Base-by-base conservation (phyloP, 2,888 invertebrate genomes). In the Scelioninae gen. 1 region DNA sequence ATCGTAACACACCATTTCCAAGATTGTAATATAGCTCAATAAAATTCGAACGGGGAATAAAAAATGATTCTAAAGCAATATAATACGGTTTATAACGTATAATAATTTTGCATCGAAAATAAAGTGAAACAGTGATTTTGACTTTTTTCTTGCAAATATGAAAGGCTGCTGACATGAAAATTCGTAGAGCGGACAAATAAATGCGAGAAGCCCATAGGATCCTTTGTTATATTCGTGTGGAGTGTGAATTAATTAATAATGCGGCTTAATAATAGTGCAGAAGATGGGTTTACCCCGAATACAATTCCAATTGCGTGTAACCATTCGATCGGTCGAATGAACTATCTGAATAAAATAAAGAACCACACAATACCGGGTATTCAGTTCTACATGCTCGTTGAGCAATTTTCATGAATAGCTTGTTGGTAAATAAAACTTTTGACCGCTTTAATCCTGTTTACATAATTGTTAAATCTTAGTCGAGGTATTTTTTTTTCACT, bases 31-130 rank as follows among this genome's bases (percentile, higher is more conserved):
- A 43, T 11, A 11, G 11, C 11, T 43, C 43, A 31, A 29, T 51
- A 51, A 51, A 51, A 51, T 51, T 51, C 29, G 31, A 53, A 53
- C 53, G 6, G 10, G 31, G 31, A 16, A 53, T 53, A 55, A 55
- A 55, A 23, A 32, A 13, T n/a, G 13, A 2, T 34, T 55, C 34
- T 55, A 55, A 34, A 34, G 15, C 34, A 55, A 34, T 55, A 55
- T 55, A 55, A 55, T 1, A 40, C 16, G 32, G 34, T 40, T 58
- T 55, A 55, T n/a, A 23, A 38, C 58, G 16, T 34, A 34, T 58
- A 58, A 58, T 40, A 58, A 58, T 40, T 58, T 58, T 58, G 38
- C 38, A 40, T 58, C 23, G 23, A 58, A 40, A 15, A 58, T 58
- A 58, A 58, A 58, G n/a, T 16, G 16, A 5, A 38, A 23, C 11